Base-by-base conservation (phyloP, 2,113 vertebrate species). In the Misgurnus anguillicaudatus region DNA sequence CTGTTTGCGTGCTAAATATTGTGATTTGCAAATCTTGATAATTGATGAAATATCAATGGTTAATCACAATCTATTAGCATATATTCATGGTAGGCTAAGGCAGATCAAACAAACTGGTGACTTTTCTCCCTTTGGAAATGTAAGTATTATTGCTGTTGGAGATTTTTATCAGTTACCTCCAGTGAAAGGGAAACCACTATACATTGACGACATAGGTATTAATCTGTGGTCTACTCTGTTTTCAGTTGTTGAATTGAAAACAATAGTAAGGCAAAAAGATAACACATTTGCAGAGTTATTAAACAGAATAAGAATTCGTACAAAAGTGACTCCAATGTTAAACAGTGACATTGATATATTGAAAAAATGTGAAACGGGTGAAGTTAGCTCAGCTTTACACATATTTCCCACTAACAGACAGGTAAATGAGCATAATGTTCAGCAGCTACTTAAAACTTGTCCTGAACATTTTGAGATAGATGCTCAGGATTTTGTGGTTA, bases 1-100 rank as follows among this genome's bases (percentile, higher is more conserved):
- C 61, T 75, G 60, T 9, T 36, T 82, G 38, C 11, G 61, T 64
- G 48, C 47, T 16, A 82, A 76, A 21, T 5, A 53, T 8, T 9
- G 16, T n/a, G 62, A 51, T 19, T 41, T 80, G 58, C 66, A 83
- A 8, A 64, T 83, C 9, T 5, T 80, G 17, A 80, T 83, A 10
- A 70, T 76, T 71, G 58, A 76, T 76, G 71, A 76, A 76, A 80
- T 77, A 7, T 83, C 81, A 6, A 64, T 69, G 64, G 79, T 82
- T 21, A 75, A 83, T 6, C 68, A 80, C 6, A 82, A 71, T 36
- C 13, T 86, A 0, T 58, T 82, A 2, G 24, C 72, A 4, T 80
- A 83, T 19, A 77, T 84, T 16, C 78, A 84, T 58, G 80, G 71
- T 0, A 76, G 77, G 66, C 17, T 78, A 1, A 8, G 61, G 5